Conservation (phyloP, 2,888 invertebrate genomes). For the Lobophora halterata region DNA sequence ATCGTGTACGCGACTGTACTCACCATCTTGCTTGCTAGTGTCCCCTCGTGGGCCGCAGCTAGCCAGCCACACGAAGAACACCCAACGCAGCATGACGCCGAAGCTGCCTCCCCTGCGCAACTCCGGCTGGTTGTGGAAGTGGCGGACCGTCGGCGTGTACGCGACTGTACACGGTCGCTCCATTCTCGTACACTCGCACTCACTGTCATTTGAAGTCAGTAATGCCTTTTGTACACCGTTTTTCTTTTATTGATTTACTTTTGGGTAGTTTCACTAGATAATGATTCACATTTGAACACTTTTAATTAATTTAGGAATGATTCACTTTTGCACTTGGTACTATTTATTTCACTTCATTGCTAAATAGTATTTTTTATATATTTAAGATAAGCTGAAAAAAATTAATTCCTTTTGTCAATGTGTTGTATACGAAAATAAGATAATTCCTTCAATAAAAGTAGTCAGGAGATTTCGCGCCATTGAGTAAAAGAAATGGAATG, state of each 20-base stretch:
- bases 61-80: constrained; percentile 68
- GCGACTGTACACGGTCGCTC: constrained; percentile 48
- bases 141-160: constrained; percentile 63
- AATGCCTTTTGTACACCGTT: too few species aligned
- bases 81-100: constrained; percentile 70
- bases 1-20: constrained; percentile 44
- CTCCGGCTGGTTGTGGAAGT: constrained; percentile 75
- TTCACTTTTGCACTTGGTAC: constrained; percentile 6
- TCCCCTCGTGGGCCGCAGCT: constrained; percentile 69
- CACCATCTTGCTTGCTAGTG: constrained; percentile 74
- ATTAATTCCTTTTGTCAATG: neutral
- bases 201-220: constrained; percentile 44
- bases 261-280: too few species aligned
- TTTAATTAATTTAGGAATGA: too few species aligned
- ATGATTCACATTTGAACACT: neutral
- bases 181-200: constrained; percentile 48
- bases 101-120: constrained; percentile 57
- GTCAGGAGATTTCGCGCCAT: too few species aligned
- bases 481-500: too few species aligned
- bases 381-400: neutral
- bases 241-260: constrained; percentile 14
- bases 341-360: neutral
- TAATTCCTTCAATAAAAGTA: too few species aligned
- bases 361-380: neutral
- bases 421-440: constrained; percentile 3